A percentile compares a stretch with the other conserved stretches of the same genome.
Evolutionary conservation across 2,888 invertebrate genomes (phyloP).

Genomic region (Macrophya alboannulata): DNA sequence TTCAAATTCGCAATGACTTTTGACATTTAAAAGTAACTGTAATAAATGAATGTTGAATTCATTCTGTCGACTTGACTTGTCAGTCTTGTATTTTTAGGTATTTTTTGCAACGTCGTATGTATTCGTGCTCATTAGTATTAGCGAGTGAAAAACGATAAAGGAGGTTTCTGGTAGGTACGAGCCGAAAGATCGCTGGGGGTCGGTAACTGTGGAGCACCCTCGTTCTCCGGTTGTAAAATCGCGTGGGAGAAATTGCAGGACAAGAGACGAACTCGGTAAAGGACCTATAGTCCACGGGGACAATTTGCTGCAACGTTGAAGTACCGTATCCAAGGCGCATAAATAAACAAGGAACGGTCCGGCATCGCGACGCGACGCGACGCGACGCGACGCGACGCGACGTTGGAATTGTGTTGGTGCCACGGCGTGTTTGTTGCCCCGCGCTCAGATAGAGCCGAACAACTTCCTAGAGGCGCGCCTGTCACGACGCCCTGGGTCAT

Average conservation of each 20-base stretch:
- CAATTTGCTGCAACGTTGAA: slow-evolving; percentile 57
- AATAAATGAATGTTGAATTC: slow-evolving; percentile 38
- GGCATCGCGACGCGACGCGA: slow-evolving; percentile 33
- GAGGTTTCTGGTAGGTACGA: not conserved
- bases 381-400: slow-evolving; percentile 29
- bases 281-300: slow-evolving; percentile 40
- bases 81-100: slow-evolving; percentile 24
- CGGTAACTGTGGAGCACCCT: not conserved
- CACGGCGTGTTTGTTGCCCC: slow-evolving; percentile 42
- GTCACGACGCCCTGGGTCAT: slow-evolving; percentile 78
- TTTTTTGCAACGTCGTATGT: slow-evolving; percentile 20
- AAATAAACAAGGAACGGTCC: slow-evolving; percentile 56
- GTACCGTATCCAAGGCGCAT: slow-evolving; percentile 56
- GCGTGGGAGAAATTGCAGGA: slow-evolving; percentile 49
- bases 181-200: not conserved
- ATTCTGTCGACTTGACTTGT: slow-evolving; percentile 55
- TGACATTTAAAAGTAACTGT: slow-evolving; percentile 48
- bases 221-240: slow-evolving; percentile 15
- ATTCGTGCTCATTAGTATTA: not conserved
- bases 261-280: slow-evolving; percentile 29
- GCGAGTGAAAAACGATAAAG: not conserved
- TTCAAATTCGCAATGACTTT: slow-evolving; percentile 47
- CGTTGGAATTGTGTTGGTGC: slow-evolving; percentile 48
- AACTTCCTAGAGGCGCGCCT: slow-evolving; percentile 78
- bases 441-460: slow-evolving; percentile 65